phyloP scores from a whole-genome alignment of 2,113 vertebrate genomes.

The Myxocyprinus asiaticus region DNA sequence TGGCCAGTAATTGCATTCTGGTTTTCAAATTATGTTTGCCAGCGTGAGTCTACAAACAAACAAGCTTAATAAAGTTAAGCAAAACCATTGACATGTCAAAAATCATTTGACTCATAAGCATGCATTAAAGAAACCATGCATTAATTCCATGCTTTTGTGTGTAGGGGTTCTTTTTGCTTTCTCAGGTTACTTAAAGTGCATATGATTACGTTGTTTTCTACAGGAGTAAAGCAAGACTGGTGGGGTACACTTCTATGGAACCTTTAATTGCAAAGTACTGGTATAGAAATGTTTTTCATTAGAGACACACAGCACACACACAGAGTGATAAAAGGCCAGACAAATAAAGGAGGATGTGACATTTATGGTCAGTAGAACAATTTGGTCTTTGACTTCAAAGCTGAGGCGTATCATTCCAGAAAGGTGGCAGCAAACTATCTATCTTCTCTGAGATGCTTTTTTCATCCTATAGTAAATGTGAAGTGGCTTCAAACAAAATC shows the following conservation, averaged over 20 bases:
- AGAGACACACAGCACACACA: conserved; percentile 36
- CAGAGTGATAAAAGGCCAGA: conserved; percentile 33
- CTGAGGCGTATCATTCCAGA: conserved; percentile 34
- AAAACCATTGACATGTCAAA: conserved; percentile 66
- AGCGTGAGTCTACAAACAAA: conserved; percentile 68
- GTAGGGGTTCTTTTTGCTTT: neutral
- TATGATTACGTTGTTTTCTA: conserved; percentile 47
- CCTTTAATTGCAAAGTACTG: conserved; percentile 6
- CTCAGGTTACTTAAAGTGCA: conserved; percentile 43
- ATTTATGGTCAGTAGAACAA: conserved; percentile 59
- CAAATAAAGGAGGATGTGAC: conserved; percentile 50
- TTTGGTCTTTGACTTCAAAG: conserved; percentile 57
- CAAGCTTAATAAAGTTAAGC: conserved; percentile 71
- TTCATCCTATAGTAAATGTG: conserved; percentile 34
- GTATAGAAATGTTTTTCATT: conserved; percentile 42
- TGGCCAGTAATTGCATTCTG: conserved; percentile 70
- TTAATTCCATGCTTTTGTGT: conserved; percentile 8
- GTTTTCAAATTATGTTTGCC: conserved; percentile 64
- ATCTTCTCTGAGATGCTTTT: conserved; percentile 40
- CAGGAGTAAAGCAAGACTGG: conserved; percentile 2
- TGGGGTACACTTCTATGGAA: neutral
- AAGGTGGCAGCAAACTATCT: conserved; percentile 31
- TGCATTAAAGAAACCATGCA: conserved; percentile 48
- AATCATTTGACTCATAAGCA: conserved; percentile 65
- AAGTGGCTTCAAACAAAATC: conserved; percentile 53